A percentile compares a stretch with the other conserved stretches of the same genome.
Conservation (phyloP, 2,113 vertebrate species). For the Anthoscopus minutus region DNA sequence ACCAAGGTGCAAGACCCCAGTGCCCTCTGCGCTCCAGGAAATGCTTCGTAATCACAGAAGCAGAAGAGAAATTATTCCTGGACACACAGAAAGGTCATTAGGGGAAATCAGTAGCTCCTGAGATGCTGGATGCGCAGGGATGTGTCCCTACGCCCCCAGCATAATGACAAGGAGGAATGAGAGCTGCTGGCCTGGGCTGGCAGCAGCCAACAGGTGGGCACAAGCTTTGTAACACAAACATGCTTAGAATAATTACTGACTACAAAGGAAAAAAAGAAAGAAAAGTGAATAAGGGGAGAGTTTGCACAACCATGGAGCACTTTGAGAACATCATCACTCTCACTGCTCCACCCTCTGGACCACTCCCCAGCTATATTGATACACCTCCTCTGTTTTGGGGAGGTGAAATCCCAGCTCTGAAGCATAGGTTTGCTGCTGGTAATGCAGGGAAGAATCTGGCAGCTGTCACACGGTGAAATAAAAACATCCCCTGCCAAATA, state of each 20-base stretch:
- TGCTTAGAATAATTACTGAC: neutral
- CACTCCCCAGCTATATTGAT: neutral
- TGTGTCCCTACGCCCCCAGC: accelerated
- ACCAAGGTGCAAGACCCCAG: neutral
- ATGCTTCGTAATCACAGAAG: neutral
- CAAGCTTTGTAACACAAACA: neutral
- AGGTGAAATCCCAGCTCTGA: neutral
- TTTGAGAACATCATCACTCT: neutral
- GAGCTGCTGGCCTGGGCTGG: neutral
- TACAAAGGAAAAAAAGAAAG: neutral
- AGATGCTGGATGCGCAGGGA: neutral
- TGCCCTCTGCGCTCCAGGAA: neutral
- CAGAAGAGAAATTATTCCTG: neutral
- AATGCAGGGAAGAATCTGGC: neutral
- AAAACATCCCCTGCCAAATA: neutral
- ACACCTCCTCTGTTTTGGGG: neutral
- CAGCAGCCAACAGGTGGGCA: neutral
- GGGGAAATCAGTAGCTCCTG: neutral
- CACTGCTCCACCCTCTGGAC: neutral
- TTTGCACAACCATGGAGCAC: neutral
- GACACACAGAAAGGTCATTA: neutral
- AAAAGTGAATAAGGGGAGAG: neutral
- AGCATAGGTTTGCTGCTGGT: neutral
- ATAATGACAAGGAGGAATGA: neutral
- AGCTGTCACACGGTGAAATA: neutral